Percentiles rank a stretch among this genome's conserved stretches.
phyloP scores from a whole-genome alignment of 1,140 invertebrate genomes.

The Anastrepha ludens region DNA sequence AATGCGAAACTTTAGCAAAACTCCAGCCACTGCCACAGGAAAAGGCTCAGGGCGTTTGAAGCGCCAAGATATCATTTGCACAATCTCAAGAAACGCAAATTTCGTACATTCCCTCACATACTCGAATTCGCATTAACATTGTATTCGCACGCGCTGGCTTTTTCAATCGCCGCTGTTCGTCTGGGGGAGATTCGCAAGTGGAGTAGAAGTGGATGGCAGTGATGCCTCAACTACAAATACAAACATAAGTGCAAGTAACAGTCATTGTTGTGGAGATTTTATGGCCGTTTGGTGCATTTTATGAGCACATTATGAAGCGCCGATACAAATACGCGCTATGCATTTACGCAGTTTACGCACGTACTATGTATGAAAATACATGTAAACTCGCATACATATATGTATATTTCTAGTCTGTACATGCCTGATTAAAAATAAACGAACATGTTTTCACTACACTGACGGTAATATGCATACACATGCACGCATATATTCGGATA shows the following conservation, averaged over 20 bases:
- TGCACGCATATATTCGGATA: no score
- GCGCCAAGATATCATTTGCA: constrained; percentile 41
- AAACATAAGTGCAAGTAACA: neutral
- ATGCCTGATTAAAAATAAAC: no score
- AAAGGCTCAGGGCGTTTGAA: neutral
- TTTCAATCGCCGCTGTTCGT: neutral
- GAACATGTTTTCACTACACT: no score
- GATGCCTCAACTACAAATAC: neutral
- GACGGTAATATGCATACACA: no score
- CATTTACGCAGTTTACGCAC: neutral
- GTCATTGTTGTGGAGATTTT: constrained; percentile 12
- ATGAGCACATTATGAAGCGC: constrained; percentile 31
- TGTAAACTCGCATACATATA: neutral
- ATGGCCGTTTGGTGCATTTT: constrained; percentile 35
- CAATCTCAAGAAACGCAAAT: neutral
- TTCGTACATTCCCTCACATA: neutral
- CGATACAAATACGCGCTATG: constrained; percentile 4
- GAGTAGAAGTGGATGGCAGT: neutral
- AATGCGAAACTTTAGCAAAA: neutral
- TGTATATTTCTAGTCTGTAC: no score
- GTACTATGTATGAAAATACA: neutral
- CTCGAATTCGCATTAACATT: neutral
- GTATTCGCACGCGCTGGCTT: neutral
- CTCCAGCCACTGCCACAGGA: neutral
- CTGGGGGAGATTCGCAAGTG: neutral